Base-by-base conservation (phyloP, 1,140 invertebrate genomes). In the Medauroidea extradentata region DNA sequence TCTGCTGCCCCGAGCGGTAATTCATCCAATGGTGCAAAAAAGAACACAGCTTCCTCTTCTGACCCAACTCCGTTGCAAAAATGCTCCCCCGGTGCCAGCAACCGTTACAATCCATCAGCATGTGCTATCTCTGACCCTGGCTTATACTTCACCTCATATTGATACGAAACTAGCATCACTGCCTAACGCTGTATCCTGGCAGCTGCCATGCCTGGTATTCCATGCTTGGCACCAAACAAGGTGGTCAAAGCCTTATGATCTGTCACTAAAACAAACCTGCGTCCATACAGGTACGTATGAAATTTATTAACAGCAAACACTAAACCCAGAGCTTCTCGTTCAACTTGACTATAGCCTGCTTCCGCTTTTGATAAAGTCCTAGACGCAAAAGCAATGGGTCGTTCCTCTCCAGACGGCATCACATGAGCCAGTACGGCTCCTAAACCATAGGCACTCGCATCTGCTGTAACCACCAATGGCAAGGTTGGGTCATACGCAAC, bases 261-360 rank as follows among this genome's bases (percentile, higher is more conserved):
- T 1, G 75, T 80, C 41, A 67, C 58, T 14, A 81, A 59, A 8
- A 67, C 67, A 69, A 83, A 84, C 16, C 68, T 51, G 16, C 71
- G 60, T 29, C 81, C 81, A 63, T 70, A 75, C 4, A 85, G 49
- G 63, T 78, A 84, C 29, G 78, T 63, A 38, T 80, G 70, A 66
- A 83, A 83, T 65, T 77, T 78, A 55, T 73, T 72, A 3, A 84
- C 70, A 4, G 72, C 75, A 66, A 70, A 83, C 1, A 82, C 59
- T 11, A 84, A 74, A 2, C 74, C 72, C n/a, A 79, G 62, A 9
- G 75, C 77, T 70, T 85, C 80, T 63, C 75, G 79, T 29, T 85
- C 78, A 25, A 80, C 75, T 59, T 78, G 75, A 9, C 72, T 59
- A 50, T 83, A 80, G 53, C 75, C 79, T 63, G 68, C 61, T 63